Percentiles rank a stretch among this genome's conserved stretches.
Evolutionary conservation across 2,888 invertebrate genomes (phyloP).

Genomic region (Dioctria rufipes): DNA sequence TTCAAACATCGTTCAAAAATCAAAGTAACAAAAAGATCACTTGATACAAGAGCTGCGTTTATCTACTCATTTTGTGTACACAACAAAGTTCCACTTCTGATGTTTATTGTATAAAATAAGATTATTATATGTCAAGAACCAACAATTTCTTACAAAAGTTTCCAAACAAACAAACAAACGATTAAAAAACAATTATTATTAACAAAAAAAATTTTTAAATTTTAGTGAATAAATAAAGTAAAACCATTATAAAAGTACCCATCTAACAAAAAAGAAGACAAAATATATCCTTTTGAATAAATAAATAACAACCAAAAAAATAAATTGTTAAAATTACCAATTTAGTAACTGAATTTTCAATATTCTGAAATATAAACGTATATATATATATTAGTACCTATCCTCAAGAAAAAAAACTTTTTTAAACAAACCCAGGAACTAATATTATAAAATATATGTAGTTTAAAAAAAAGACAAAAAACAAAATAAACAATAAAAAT

Average conservation of each 20-base stretch:
- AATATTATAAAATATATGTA: no score
- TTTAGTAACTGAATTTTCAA: neutral
- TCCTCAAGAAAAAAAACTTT: neutral
- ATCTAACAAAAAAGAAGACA: neutral
- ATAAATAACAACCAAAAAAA: neutral
- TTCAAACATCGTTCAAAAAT: neutral
- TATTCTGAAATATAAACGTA: neutral
- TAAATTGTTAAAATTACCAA: neutral
- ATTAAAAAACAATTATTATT: neutral
- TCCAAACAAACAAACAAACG: neutral
- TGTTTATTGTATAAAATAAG: neutral
- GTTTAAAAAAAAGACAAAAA: constrained; percentile 22
- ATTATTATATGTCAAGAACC: neutral
- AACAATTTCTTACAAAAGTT: neutral
- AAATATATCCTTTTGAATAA: neutral
- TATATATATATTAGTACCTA: constrained; percentile 7
- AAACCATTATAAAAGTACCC: neutral
- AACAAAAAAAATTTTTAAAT: neutral
- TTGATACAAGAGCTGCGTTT: neutral
- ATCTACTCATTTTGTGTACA: constrained; percentile 13
- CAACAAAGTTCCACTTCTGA: constrained; percentile 17
- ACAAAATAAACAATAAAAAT: constrained; percentile 15
- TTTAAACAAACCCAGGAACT: no score
- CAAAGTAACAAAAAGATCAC: neutral
- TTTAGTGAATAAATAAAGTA: neutral